Conservation (phyloP, 2,113 vertebrate species). For the Strigops habroptila region DNA sequence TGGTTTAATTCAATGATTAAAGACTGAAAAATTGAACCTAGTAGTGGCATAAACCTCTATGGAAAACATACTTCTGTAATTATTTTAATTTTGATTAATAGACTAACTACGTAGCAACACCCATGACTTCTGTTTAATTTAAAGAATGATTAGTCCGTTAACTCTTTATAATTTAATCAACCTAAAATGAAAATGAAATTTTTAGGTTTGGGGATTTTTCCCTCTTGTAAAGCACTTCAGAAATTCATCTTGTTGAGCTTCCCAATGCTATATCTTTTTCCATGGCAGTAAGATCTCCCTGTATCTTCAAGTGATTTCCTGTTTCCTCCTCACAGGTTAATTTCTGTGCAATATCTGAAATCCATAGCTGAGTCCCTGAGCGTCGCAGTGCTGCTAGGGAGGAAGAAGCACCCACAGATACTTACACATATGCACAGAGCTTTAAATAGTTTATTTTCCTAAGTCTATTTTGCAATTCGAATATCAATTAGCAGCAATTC, state of each 20-base stretch:
- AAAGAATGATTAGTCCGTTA: slow-evolving; percentile 7
- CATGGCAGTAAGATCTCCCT: fast-evolving
- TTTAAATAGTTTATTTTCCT: background rate
- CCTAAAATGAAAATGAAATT: background rate
- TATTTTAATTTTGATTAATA: slow-evolving; percentile 63
- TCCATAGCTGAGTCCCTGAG: background rate
- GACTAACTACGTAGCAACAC: background rate
- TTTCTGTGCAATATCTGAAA: background rate
- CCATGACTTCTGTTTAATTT: background rate
- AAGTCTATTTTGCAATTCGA: background rate
- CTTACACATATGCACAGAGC: background rate
- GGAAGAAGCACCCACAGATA: background rate
- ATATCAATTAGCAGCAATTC: background rate
- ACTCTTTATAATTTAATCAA: background rate
- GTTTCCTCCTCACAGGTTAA: background rate
- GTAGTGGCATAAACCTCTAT: slow-evolving; percentile 49
- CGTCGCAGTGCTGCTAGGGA: background rate
- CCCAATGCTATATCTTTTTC: background rate
- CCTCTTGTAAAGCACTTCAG: background rate
- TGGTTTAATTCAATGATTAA: slow-evolving; percentile 67
- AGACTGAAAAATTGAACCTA: slow-evolving; percentile 65
- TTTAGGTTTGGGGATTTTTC: background rate
- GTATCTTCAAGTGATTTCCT: background rate
- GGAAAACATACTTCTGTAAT: slow-evolving; percentile 56
- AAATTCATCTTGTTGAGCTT: background rate